Base-by-base conservation (phyloP, 2,113 vertebrate species). In the Lamprotornis superbus region DNA sequence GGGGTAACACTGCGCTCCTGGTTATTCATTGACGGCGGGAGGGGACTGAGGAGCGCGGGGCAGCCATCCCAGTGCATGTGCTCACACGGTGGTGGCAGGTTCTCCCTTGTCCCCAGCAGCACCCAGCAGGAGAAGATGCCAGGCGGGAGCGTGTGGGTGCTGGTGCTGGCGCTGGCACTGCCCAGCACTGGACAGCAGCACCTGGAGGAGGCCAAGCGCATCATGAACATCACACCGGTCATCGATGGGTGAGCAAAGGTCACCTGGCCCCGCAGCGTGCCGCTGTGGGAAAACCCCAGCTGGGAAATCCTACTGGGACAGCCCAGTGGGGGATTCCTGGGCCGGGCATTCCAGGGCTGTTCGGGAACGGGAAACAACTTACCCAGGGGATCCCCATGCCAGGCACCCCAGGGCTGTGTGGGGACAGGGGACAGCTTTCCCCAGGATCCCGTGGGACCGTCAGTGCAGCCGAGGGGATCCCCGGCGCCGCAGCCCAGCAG, bases 231-330 rank as follows among this genome's bases (percentile, higher is more conserved):
- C 79, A 98, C 95, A 0, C 98, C 98, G 0, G 97, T 99, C 71
- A 98, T 99, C 28, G 99, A 99, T 1, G 98, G 99, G 99, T 99
- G 98, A 98, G 98, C 87, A 87, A 95, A 91, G 80, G 80, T 77
- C 28, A 21, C 42, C 7, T 0, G n/a, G 53, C 11, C 25, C 37
- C 3, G 1, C 1, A 0, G 40, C 0, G 1, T 1, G 8, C 21
- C 2, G 5, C 30, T 13, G n/a, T 60, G 68, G 68, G 75, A 86
- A 88, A 85, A 46, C 4, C 84, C 93, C 23, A 3, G 55, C 22
- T 37, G 49, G 68, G 83, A 94, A 96, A 64, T 5, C 69, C 80
- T 13, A 0, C 2, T 1, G 90, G 89, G 61, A 40, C 7, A 11
- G 61, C 44, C 71, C n/a, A 8, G 0, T 1, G 21, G 37, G 15